Evolutionary conservation across 2,113 vertebrate species (phyloP), one percentile per base, ranked within the genome.

Genomic region (Nesoenas mayeri): DNA sequence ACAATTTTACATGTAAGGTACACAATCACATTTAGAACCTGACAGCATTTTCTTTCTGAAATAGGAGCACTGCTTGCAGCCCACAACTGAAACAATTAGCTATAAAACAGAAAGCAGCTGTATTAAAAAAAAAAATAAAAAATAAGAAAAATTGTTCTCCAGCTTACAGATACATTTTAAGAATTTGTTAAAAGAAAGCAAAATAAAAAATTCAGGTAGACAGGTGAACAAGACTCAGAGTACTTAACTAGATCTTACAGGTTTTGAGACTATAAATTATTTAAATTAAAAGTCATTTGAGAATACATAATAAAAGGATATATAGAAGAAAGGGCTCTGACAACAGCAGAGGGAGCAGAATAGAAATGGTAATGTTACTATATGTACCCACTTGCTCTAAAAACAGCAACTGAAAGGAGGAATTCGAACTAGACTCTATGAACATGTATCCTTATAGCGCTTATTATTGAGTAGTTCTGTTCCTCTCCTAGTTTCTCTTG

Each of bases 21-120:
- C 65, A 57, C 25, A 70, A 70, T 61, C 77, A 75, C 42, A 73
- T 94, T 96, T 70, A 87, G 62, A 95, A 85, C 48, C 48, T 94
- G 91, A 85, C 78, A 95, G 48, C 6, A 10, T 94, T 96, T 66
- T 78, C 67, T 40, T 95, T 91, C 60, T 91, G 78, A 34, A 87
- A 78, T 5, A 58, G 38, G 72, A 94, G 24, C 54, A 21, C 53
- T 65, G 57, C 83, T 94, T 89, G 67, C 79, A 94, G 75, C 82
- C 88, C 88, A 90, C 80, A 89, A 5, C 40, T 89, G 80, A 91
- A 92, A 96, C 71, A 88, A 85, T 90, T 89, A 83, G 29, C 82
- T 92, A 11, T 57, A 44, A 87, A 79, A 34, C 75, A 90, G 83
- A 88, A 91, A 79, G 32, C n/a, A 79, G 71, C 19, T 79, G 87